Conservation (phyloP, 1,140 invertebrate species). For the Ceratosolen fusciceps region DNA sequence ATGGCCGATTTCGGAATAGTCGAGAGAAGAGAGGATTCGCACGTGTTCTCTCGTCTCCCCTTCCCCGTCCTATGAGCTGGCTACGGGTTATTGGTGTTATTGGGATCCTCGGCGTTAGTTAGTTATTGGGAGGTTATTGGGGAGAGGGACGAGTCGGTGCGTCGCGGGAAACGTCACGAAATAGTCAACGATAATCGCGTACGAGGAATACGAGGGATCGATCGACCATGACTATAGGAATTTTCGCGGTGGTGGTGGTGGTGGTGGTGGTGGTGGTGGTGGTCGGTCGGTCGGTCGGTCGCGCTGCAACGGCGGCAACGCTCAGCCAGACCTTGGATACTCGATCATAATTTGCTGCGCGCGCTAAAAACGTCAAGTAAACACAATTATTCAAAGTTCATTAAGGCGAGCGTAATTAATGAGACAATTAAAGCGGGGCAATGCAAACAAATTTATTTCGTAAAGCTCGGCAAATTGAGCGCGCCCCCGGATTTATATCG, state of each 20-base stretch:
- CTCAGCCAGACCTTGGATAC: slow-evolving; percentile 33
- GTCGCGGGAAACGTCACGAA: too few species aligned
- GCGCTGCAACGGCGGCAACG: not conserved
- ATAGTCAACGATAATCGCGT: slow-evolving; percentile 5
- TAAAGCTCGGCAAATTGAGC: slow-evolving; percentile 46
- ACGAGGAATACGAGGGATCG: slow-evolving; percentile 29
- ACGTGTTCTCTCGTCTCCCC: too few species aligned
- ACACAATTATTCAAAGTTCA: slow-evolving; percentile 52
- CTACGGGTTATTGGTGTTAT: too few species aligned
- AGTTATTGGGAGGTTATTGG: too few species aligned
- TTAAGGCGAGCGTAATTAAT: slow-evolving; percentile 47
- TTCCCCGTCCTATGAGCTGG: too few species aligned
- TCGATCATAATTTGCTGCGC: slow-evolving; percentile 47
- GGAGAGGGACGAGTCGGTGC: too few species aligned
- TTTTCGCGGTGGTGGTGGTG: slow-evolving; percentile 24
- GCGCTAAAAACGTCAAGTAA: slow-evolving; percentile 49
- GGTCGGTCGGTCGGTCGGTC: too few species aligned
- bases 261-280: too few species aligned
- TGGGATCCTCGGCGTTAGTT: too few species aligned
- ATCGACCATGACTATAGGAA: slow-evolving; percentile 28
- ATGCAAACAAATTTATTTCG: slow-evolving; percentile 48
- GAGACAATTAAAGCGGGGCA: slow-evolving; percentile 48
- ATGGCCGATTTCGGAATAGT: slow-evolving; percentile 37
- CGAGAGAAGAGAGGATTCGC: not conserved
- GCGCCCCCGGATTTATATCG: slow-evolving; percentile 40